Evolutionary conservation across 1,140 invertebrate species (phyloP), one percentile per base, ranked within the genome.

Genomic region (Drosophila tropicalis): DNA sequence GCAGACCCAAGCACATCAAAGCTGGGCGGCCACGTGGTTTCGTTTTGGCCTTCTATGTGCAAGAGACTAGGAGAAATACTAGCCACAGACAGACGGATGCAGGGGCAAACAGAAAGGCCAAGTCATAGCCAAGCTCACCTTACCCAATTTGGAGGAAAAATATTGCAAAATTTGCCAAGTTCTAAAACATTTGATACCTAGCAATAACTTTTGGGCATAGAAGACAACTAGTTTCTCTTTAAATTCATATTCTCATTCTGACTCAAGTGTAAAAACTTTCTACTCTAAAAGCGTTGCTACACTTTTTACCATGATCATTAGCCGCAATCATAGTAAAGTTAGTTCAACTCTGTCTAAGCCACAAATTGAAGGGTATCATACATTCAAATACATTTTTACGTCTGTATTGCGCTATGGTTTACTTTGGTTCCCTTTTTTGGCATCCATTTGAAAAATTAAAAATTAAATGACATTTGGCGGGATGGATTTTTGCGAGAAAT

Each of bases 391-490:
- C 40, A 22, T 25, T 32, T 22, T 25, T 47, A 9, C 61, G 12
- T 25, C 22, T 25, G 22, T 25, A 25, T 25, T 25, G 22, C 22
- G 22, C 12, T 63, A 34, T 54, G n/a, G 19, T 39, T 39, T 13
- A 25, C 22, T 25, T 25, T 25, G 22, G 22, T 25, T 25, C 4
- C 22, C 12, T 44, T 34, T 62, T 73, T 62, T 58, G 70, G 61
- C 62, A 62, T 75, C 75, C 75, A 75, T 78, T 78, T 78, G 67
- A 78, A 67, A 71, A 75, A 75, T 78, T 76, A 73, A 72, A 79
- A 69, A 76, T 76, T 58, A 47, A 66, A 63, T 76, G 76, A 68
- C 64, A 72, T 69, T 69, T 68, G 58, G 34, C 40, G 15, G 58
- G 71, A 76, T 58, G 56, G 44, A 61, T 47, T 41, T 62, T 62